Base-by-base conservation (phyloP, 1,140 invertebrate genomes). In the Rhyacophila brunnea region DNA sequence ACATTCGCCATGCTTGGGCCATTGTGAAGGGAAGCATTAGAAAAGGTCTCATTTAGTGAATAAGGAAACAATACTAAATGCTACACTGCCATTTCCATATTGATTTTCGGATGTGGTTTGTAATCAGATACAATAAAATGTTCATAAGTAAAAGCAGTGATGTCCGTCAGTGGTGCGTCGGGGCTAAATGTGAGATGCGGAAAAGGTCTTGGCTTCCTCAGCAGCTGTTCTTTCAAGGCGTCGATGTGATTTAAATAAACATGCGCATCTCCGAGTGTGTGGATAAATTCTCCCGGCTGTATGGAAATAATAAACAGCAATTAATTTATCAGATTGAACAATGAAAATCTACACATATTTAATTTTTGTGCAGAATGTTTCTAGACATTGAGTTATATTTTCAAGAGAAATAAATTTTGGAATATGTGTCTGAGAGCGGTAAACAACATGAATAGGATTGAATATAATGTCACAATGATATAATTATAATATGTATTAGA, bases 51-150 rank as follows among this genome's bases (percentile, higher is more conserved):
- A n/a, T n/a, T n/a, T n/a, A n/a, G n/a, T n/a, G n/a, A n/a, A n/a
- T n/a, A n/a, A n/a, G n/a, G n/a, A n/a, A n/a, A n/a, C n/a, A n/a
- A n/a, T n/a, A n/a, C n/a, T n/a, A n/a, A n/a, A n/a, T n/a, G n/a
- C 87, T 81, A 99, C 38, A 99, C 91, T 64, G 97, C 95, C 96
- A 99, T 98, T 69, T 90, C 81, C 96, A 99, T 98, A 52, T 83
- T 81, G 65, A 99, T 92, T 75, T 91, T 93, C 1, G 89, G 85
- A 76, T 98, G 85, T 6, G 95, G 93, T 56, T 95, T 85, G 71
- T 99, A 99, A 56, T 83, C 87, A 59, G 86, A 80, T 6, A 99
- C 71, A 67, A 92, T 83, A 77, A 99, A 95, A 80, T 99, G 94
- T 54, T 94, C 89, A 67, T 81, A 82, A 53, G 81, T 86, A 71